phyloP scores from a whole-genome alignment of 2,888 invertebrate species.

The Polyommatus iphigenia region DNA sequence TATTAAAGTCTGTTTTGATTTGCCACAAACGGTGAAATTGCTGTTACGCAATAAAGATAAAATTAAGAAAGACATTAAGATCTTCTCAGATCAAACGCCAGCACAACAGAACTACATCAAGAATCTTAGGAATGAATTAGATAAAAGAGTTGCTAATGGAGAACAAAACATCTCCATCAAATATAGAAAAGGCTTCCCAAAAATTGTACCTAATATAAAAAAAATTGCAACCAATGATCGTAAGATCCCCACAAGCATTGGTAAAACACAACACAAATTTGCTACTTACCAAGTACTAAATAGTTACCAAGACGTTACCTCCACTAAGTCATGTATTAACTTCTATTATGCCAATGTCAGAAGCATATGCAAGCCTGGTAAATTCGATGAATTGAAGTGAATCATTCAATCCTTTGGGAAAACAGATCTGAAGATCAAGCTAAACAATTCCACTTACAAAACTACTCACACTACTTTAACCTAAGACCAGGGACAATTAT shows the following conservation, averaged over 20 bases:
- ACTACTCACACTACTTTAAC: constrained; percentile 42
- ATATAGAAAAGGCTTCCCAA: constrained; percentile 39
- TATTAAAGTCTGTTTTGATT: constrained; percentile 36
- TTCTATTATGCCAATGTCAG: constrained; percentile 31
- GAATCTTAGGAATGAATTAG: constrained; percentile 35
- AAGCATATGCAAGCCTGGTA: constrained; percentile 34
- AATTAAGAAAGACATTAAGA: constrained; percentile 23
- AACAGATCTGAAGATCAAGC: constrained; percentile 37
- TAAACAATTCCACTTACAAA: constrained; percentile 33
- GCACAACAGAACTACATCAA: constrained; percentile 36
- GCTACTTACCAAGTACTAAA: constrained; percentile 35
- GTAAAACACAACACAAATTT: constrained; percentile 13
- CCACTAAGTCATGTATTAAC: constrained; percentile 34
- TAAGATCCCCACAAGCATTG: constrained; percentile 32
- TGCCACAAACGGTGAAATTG: constrained; percentile 28
- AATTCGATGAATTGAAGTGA: constrained; percentile 31
- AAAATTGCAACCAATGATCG: constrained; percentile 31
- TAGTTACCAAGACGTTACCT: constrained; percentile 34
- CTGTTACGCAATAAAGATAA: constrained; percentile 34
- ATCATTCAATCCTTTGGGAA: constrained; percentile 32
- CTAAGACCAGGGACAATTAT: constrained; percentile 37
- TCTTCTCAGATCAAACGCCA: constrained; percentile 40
- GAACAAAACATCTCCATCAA: constrained; percentile 38
- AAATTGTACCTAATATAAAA: constrained; percentile 34
- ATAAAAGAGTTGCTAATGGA: constrained; percentile 33